Conservation (phyloP, 53 echinoderm and acorn worm species). For the Holothuria leucospilota region DNA sequence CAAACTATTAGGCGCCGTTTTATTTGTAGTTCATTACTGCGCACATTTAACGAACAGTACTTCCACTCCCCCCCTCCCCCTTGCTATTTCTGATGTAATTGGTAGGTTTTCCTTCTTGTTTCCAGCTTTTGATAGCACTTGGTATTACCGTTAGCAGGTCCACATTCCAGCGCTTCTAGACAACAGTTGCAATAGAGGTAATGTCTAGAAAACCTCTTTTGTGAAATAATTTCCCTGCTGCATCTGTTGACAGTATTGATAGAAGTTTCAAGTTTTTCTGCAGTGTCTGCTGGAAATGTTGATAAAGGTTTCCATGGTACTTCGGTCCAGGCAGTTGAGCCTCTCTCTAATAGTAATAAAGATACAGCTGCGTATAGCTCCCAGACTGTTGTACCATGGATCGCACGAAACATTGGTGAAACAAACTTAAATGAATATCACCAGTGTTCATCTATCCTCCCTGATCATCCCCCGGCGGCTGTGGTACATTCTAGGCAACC, state of each 20-base stretch:
- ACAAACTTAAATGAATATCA: not conserved
- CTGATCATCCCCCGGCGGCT: not conserved
- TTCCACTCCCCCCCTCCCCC: slow-evolving; percentile 25
- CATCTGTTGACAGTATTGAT: slow-evolving; percentile 54
- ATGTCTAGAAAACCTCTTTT: slow-evolving; percentile 37
- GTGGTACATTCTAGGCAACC: not conserved
- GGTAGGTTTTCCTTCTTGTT: slow-evolving; percentile 39
- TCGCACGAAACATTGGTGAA: not conserved
- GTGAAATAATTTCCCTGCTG: slow-evolving; percentile 3
- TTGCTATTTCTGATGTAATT: slow-evolving; percentile 40
- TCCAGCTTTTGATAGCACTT: slow-evolving; percentile 30
- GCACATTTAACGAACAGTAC: slow-evolving; percentile 21
- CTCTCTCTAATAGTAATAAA: not conserved
- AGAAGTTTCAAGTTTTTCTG: slow-evolving; percentile 23
- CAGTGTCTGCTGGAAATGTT: slow-evolving; percentile 10
- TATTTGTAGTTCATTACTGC: not conserved
- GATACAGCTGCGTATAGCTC: not conserved
- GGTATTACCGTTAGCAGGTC: slow-evolving; percentile 38
- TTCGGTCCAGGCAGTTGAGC: slow-evolving; percentile 55
- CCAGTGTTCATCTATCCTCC: not conserved
- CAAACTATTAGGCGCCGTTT: slow-evolving; percentile 21
- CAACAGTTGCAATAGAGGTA: slow-evolving; percentile 1
- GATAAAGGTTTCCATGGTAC: slow-evolving; percentile 59
- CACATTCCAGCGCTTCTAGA: slow-evolving; percentile 38
- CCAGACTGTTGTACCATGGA: not conserved